These are phyloP conservation scores for Quadroppia sp. DNA, from an alignment of 2,888 invertebrate genomes.

Conservation along the genomic window DNA sequence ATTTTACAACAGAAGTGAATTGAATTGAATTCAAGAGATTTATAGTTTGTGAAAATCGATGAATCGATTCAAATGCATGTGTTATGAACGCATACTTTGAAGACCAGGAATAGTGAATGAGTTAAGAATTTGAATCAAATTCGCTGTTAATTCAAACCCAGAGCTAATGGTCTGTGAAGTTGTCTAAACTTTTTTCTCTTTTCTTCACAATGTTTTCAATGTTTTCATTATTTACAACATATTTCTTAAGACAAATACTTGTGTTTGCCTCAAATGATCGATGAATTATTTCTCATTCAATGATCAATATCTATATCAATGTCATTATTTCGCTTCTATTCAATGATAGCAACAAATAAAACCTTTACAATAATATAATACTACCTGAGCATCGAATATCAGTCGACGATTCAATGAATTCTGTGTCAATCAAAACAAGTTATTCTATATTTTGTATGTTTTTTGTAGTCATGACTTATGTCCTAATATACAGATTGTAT, in stretches of 20 bases:
- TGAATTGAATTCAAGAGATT: neutral
- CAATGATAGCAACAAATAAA: no score
- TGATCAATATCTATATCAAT: no score
- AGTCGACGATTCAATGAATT: neutral
- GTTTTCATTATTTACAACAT: no score
- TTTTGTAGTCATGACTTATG: neutral
- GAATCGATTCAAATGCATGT: neutral
- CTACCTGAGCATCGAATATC: neutral
- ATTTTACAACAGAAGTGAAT: neutral
- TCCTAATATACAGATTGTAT: neutral
- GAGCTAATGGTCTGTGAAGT: constrained; percentile 1
- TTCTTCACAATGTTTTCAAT: no score
- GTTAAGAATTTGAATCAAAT: neutral
- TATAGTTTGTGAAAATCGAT: constrained; percentile 13
- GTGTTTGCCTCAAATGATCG: neutral
- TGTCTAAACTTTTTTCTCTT: neutral
- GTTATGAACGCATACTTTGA: neutral
- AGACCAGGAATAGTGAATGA: neutral
- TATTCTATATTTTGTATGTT: neutral
- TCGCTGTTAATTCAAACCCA: constrained; percentile 14
- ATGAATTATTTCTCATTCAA: no score
- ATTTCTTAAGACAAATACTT: neutral
- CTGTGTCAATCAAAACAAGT: neutral
- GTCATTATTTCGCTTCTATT: no score
- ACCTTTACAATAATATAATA: no score